Base-by-base conservation (phyloP, 1,140 invertebrate species). In the Mercenaria mercenaria region DNA sequence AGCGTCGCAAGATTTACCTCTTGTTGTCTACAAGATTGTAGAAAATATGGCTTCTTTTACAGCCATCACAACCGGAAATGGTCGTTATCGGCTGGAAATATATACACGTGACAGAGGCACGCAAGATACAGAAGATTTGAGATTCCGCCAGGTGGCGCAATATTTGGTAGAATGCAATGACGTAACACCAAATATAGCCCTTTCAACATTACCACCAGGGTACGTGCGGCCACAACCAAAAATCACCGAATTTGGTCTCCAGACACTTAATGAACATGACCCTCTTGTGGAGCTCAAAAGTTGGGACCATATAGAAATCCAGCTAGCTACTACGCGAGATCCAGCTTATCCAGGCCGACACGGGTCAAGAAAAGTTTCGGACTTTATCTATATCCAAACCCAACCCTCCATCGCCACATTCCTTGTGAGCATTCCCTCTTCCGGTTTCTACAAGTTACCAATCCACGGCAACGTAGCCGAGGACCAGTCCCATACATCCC, bases 81-180 rank as follows among this genome's bases (percentile, higher is more conserved):
- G 96, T 6, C 95, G 96, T 87, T 96, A 95, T 90, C 95, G 95
- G 18, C 92, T 96, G 26, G 96, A 96, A 92, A 94, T 96, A 67
- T 96, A 96, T 83, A 94, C 95, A 47, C 96, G 96, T 81, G 95
- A 96, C 80, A 95, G 91, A 18, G 91, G 91, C 47, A 91, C 95
- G 15, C 88, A 89, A 41, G 94, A 93, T 15, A 92, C 90, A 11
- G 95, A 96, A 82, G 95, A 95, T 41, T 95, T 93, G 77, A 95
- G 94, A 11, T 92, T 96, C 64, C 94, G 93, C 80, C 95, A 96
- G 82, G 93, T 95, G 39, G 95, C 93, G n/a, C 95, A 96, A 90
- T 96, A 95, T 84, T 90, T 96, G 50, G 93, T 96, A 15, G 82
- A 94, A 29, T 95, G 95, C 85, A 93, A 94, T 29, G 95, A 96